Percentiles rank a stretch among this genome's conserved stretches.
These are phyloP conservation scores for Troides oblongomaculatus DNA, from an alignment of 2,888 invertebrate species.

Conservation along the genomic window DNA sequence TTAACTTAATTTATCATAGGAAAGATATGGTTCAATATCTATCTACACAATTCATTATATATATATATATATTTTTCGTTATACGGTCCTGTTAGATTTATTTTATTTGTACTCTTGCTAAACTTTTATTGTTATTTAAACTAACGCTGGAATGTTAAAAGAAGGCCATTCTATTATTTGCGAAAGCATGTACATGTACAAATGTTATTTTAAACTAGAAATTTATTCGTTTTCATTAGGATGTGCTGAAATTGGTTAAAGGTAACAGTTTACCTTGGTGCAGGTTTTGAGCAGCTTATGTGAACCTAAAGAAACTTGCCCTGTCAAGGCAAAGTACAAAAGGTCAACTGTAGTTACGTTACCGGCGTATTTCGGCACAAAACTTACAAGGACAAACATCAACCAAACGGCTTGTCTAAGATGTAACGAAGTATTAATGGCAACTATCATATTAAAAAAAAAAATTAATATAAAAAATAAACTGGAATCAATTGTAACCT, in stretches of 20 bases:
- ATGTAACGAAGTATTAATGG: slow-evolving; percentile 16
- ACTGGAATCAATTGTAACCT: background rate
- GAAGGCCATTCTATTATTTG: background rate
- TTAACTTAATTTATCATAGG: too few relatives aligned
- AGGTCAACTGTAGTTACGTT: slow-evolving; percentile 35
- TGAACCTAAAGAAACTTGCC: slow-evolving; percentile 28
- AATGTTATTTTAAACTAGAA: background rate
- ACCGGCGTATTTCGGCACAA: slow-evolving; percentile 34
- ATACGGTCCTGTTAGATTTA: background rate
- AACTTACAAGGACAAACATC: slow-evolving; percentile 35
- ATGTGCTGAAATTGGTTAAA: background rate
- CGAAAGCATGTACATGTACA: background rate
- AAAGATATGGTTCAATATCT: too few relatives aligned
- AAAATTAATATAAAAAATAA: background rate
- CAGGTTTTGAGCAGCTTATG: slow-evolving; percentile 4
- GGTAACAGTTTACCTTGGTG: slow-evolving; percentile 1
- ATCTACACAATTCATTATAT: too few relatives aligned
- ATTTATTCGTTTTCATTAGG: slow-evolving; percentile 4
- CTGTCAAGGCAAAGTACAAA: slow-evolving; percentile 32
- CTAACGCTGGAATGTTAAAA: background rate
- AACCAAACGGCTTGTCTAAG: slow-evolving; percentile 25
- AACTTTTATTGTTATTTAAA: background rate
- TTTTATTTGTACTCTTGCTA: background rate
- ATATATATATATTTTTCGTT: too few relatives aligned
- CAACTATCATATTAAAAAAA: background rate